Base-by-base conservation (phyloP, 2,113 vertebrate genomes). In the Gorsachius goisagi region DNA sequence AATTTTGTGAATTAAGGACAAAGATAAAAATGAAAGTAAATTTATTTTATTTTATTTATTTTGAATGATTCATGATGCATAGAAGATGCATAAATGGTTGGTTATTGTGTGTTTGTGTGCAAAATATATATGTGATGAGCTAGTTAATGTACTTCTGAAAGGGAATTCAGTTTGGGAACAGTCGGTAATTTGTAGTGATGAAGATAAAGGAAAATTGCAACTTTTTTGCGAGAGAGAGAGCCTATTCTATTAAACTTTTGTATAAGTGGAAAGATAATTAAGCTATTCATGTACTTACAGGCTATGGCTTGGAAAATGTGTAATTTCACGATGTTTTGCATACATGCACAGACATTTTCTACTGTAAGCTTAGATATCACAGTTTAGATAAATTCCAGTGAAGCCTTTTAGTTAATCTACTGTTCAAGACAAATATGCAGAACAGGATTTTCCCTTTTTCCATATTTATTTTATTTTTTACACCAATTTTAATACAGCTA, bases 171-270 rank as follows among this genome's bases (percentile, higher is more conserved):
- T 81, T 85, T 56, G 27, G 32, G 35, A 93, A 84, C 28, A 60
- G 24, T 60, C 58, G 35, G 41, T 49, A 78, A 37, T 92, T 93
- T 73, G 20, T 13, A 77, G 71, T 86, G 35, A 88, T 82, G 44
- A 91, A 89, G n/a, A 78, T 78, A 95, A 86, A 94, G n/a, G 15
- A 44, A 77, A 95, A 89, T 88, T 95, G 37, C 63, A 96, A 85
- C 30, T 96, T 35, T 49, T 63, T 63, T 35, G 58, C 73, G 39
- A 91, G 41, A 84, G 32, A 75, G 41, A 91, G 41, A 84, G 32
- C 50, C 55, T 87, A 84, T 80, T 93, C n/a, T 74, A 64, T 53
- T 74, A 87, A 95, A 72, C 37, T 77, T 60, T 81, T 86, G 17
- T 87, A 50, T 76, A 66, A 96, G 62, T 90, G 9, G 33, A 88